Evolutionary conservation across 2,113 vertebrate species (phyloP).

Genomic region (Atrichornis clamosus): DNA sequence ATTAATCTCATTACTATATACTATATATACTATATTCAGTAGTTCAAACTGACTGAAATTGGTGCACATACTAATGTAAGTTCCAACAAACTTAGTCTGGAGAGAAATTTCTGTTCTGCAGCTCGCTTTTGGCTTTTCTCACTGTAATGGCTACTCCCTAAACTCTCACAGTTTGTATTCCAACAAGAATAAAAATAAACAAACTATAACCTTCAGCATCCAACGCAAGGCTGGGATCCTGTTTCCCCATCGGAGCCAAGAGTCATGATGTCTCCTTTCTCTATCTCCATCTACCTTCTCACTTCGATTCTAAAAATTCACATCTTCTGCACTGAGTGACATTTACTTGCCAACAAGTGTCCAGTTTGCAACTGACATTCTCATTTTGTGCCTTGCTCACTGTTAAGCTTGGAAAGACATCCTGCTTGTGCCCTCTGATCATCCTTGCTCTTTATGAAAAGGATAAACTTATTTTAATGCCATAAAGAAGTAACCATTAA

Average conservation of each 20-base stretch:
- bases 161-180: constrained; percentile 14
- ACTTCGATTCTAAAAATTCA: constrained; percentile 47
- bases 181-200: constrained; percentile 57
- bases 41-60: not conserved
- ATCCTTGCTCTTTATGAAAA: not conserved
- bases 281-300: constrained; percentile 38
- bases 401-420: not conserved
- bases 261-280: not conserved
- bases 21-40: not conserved
- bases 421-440: not conserved
- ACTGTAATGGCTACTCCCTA: not conserved
- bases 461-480: not conserved
- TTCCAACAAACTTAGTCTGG: not conserved
- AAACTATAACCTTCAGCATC: constrained; percentile 43
- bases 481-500: not conserved
- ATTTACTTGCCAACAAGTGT: constrained; percentile 1
- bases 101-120: not conserved
- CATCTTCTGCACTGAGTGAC: constrained; percentile 28
- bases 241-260: constrained; percentile 32
- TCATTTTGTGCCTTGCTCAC: not conserved
- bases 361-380: constrained; percentile 17
- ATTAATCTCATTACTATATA: not conserved
- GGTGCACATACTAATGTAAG: not conserved
- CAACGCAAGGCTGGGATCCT: not conserved
- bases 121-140: not conserved